phyloP scores from a whole-genome alignment of 2,113 vertebrate genomes.

The Onychostoma macrolepis region DNA sequence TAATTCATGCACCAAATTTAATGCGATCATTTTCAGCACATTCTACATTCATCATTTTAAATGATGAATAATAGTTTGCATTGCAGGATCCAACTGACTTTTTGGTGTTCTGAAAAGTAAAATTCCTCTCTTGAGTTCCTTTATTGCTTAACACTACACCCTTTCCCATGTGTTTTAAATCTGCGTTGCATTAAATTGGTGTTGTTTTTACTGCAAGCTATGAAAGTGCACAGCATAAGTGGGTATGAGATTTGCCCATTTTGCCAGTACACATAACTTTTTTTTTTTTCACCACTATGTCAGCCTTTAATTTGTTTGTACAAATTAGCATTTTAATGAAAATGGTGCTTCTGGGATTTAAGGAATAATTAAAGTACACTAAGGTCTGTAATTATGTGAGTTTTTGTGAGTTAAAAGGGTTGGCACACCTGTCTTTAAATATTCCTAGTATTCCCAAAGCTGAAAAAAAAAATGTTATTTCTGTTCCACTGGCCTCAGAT shows the following conservation, averaged over 20 bases:
- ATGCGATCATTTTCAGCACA: conserved; percentile 32
- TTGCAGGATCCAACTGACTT: neutral
- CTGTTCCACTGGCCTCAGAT: conserved; percentile 32
- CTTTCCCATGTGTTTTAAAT: conserved; percentile 15
- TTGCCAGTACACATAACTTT: neutral
- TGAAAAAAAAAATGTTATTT: neutral
- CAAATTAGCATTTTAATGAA: conserved; percentile 48
- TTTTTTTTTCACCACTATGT: neutral
- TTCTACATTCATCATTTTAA: conserved; percentile 43
- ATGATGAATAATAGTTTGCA: conserved; percentile 30
- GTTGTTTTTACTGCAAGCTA: conserved; percentile 24
- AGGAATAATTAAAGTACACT: conserved; percentile 40
- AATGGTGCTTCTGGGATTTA: conserved; percentile 18
- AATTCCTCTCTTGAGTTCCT: neutral
- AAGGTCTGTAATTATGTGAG: conserved; percentile 17
- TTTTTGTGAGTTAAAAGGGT: neutral
- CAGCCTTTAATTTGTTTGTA: conserved; percentile 33
- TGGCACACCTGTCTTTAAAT: conserved; percentile 34
- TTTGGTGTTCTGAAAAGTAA: conserved; percentile 36
- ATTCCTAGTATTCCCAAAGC: conserved; percentile 25
- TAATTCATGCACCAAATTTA: conserved; percentile 28
- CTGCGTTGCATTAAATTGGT: conserved; percentile 17
- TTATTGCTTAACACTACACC: conserved; percentile 36
- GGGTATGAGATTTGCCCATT: neutral
- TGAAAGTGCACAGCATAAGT: neutral